Evolutionary conservation across 2,888 invertebrate species (phyloP), one percentile per base, ranked within the genome.

Genomic region (Melieria picta): DNA sequence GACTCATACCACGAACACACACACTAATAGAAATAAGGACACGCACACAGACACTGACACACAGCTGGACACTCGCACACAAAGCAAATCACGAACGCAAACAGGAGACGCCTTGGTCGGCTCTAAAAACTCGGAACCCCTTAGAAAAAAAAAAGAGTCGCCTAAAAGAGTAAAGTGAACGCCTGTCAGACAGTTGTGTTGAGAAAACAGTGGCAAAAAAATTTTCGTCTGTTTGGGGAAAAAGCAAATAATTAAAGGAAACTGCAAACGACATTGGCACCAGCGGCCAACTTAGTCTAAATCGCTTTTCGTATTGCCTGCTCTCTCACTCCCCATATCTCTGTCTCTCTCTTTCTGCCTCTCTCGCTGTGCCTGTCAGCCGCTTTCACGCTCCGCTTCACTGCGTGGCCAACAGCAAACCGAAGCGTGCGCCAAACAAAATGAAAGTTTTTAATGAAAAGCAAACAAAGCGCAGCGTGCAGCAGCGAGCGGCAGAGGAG

Each of bases 371-470:
- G 30, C 30, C 30, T 30, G 30, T 30, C 30, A 30, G 30, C 30
- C 30, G 30, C 30, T 30, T 30, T 30, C 30, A 30, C 30, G 30
- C 30, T 30, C 30, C 30, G 2, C 30, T 30, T n/a, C n/a, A 30
- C 30, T 30, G 30, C 30, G 30, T 30, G 30, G 60, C 4, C n/a
- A 60, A 30, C 30, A 43, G 11, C 10, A n/a, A 60, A 60, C 7
- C n/a, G 56, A 13, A 57, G 42, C 48, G 65, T n/a, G 30, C 48
- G 78, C 79, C 79, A 75, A 77, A 82, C 76, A 78, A 80, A 81
- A 77, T 76, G 79, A 81, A 80, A 80, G 74, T 79, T 83, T 84
- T 81, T 82, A 84, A 83, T 83, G 83, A 83, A 83, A 84, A 83
- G 80, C 80, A 83, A 84, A 84, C 81, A 84, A 77, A 82, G 80